phyloP scores from a whole-genome alignment of 2,797 vertebrate species.

The Melanotaenia pygmaea region DNA sequence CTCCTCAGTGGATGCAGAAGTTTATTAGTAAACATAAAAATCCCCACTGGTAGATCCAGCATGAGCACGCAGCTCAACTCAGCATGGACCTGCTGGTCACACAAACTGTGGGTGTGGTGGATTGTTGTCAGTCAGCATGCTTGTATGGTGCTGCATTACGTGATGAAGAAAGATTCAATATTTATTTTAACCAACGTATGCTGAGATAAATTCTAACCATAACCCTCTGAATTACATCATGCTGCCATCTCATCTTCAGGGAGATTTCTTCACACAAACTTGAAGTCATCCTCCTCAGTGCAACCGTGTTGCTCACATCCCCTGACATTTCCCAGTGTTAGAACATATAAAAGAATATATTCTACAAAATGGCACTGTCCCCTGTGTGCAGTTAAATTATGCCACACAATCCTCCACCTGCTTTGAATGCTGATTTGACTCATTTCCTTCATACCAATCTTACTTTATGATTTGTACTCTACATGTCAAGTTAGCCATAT shows the following conservation, averaged over 20 bases:
- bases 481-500: neutral
- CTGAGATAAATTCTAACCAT: neutral
- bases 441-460: neutral
- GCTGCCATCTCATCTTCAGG: neutral
- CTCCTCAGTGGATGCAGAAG: neutral
- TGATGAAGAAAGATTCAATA: constrained; percentile 2
- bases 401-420: neutral
- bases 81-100: constrained; percentile 1
- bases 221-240: neutral
- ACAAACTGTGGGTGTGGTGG: neutral
- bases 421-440: constrained; percentile 5
- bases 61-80: neutral
- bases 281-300: neutral
- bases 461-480: neutral
- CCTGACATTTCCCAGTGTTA: constrained; percentile 13
- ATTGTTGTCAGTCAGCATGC: neutral
- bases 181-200: neutral
- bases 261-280: neutral
- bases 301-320: neutral
- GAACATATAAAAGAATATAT: neutral
- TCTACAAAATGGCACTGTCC: neutral
- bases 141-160: neutral
- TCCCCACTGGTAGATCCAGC: neutral
- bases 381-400: neutral
- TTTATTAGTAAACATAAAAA: constrained; percentile 3